Evolutionary conservation across 1,140 invertebrate species (phyloP).

Genomic region (Caerostris darwini): DNA sequence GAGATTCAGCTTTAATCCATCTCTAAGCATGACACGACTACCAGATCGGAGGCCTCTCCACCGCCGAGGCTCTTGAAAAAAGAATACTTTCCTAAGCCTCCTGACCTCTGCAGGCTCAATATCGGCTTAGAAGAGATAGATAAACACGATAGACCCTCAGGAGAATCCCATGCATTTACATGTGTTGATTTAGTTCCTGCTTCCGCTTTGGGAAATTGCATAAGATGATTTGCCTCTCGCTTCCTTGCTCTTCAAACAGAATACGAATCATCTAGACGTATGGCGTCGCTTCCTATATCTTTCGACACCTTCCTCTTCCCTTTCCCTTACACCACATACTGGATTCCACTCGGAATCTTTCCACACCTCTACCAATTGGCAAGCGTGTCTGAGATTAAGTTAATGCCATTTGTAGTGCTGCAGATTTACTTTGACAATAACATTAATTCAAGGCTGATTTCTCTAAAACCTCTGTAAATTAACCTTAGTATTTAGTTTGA

Average conservation of each 20-base stretch:
- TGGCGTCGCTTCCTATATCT: background rate
- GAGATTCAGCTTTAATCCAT: background rate
- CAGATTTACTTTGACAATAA: too few relatives aligned
- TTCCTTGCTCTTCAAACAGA: background rate
- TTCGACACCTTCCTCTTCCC: background rate
- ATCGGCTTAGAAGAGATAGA: constrained; percentile 28
- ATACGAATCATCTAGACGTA: background rate
- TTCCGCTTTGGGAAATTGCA: background rate
- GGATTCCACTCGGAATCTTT: too few relatives aligned
- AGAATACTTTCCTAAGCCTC: background rate
- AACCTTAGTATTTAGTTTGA: too few relatives aligned
- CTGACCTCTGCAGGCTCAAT: background rate
- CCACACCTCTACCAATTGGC: too few relatives aligned
- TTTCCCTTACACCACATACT: background rate
- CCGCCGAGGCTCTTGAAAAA: background rate
- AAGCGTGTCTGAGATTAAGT: too few relatives aligned
- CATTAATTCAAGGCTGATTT: too few relatives aligned
- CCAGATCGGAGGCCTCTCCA: background rate
- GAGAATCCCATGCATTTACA: constrained; percentile 37
- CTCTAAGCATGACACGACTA: background rate
- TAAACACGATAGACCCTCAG: background rate
- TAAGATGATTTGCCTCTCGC: background rate
- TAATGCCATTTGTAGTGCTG: too few relatives aligned
- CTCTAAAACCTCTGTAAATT: too few relatives aligned
- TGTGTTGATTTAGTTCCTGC: constrained; percentile 45